Base-by-base conservation (phyloP, 2,888 invertebrate genomes). In the Aradus depressus region DNA sequence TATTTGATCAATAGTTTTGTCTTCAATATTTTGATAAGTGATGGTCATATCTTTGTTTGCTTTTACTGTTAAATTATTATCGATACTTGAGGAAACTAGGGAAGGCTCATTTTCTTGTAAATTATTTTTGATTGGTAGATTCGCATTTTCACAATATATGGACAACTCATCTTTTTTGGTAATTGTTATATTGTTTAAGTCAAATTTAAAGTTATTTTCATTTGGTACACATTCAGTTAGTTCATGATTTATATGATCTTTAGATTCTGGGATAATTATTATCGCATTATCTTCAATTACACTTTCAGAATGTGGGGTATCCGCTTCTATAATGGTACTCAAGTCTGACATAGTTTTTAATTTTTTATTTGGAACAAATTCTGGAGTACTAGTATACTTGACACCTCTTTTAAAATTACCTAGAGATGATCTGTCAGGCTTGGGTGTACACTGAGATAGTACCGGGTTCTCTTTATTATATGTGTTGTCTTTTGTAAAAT, bases 1-100 rank as follows among this genome's bases (percentile, higher is more conserved):
- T 8, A 47, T 21, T 23, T 47, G 37, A 38, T 47, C 47, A 37
- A 47, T 2, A 38, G 47, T 47, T 23, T 37, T 47, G n/a, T 47
- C 47, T 35, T 35, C 12, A 47, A 47, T 47, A 26, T 38, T 47
- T 12, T 37, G 26, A 18, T 47, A 47, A 12, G 26, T 19, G 19
- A 47, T 14, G 12, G 26, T n/a, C 18, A 23, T 23, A 19, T 22
- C 12, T n/a, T 34, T 38, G 12, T 47, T 4, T 22, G 38, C 28
- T 14, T 16, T 25, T 4, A 47, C 8, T 4, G 38, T 47, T 19
- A 47, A 23, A 45, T 45, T 23, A 34, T 45, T 45, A 2, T 19
- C 18, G n/a, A n/a, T n/a, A n/a, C n/a, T n/a, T n/a, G n/a, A n/a
- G n/a, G n/a, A n/a, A n/a, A n/a, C n/a, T n/a, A n/a, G n/a, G n/a